Percentiles rank a stretch among this genome's conserved stretches.
phyloP scores from a whole-genome alignment of 2,888 invertebrate species.

The Eristalis pertinax region DNA sequence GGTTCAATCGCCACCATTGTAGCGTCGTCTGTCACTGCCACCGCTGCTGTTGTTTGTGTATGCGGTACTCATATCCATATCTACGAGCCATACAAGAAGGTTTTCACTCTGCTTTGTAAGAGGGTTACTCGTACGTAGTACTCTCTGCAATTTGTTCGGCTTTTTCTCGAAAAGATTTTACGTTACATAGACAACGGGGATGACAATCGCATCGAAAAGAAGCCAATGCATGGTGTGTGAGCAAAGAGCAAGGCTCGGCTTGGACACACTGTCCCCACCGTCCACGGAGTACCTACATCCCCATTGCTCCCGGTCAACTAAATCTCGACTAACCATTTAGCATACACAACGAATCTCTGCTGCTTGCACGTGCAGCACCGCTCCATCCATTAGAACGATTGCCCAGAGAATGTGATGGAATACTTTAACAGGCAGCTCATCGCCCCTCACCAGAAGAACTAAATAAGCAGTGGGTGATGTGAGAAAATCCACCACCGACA shows the following conservation, averaged over 20 bases:
- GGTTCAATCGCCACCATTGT: slow-evolving; percentile 44
- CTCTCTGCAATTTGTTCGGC: not conserved
- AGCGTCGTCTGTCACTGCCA: slow-evolving; percentile 16
- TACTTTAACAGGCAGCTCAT: slow-evolving; percentile 24
- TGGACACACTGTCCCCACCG: not conserved
- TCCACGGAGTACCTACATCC: not conserved
- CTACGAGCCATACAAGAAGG: slow-evolving; percentile 21
- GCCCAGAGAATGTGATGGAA: slow-evolving; percentile 35
- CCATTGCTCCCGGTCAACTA: not conserved
- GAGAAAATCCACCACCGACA: not conserved
- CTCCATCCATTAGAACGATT: slow-evolving; percentile 37
- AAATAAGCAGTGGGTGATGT: slow-evolving; percentile 15
- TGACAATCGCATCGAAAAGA: not conserved
- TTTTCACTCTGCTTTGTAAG: not conserved
- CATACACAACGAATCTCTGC: slow-evolving; percentile 25
- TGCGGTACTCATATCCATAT: slow-evolving; percentile 16
- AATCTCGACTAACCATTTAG: slow-evolving; percentile 46
- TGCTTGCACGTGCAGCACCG: not conserved
- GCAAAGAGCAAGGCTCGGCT: not conserved
- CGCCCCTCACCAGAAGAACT: slow-evolving; percentile 9
- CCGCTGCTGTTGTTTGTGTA: slow-evolving; percentile 17
- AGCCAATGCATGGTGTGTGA: not conserved
- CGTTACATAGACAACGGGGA: not conserved
- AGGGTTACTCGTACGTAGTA: too few species aligned
- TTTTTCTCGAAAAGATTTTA: not conserved